Base-by-base conservation (phyloP, 1,140 invertebrate genomes). In the Diorhabda sublineata region DNA sequence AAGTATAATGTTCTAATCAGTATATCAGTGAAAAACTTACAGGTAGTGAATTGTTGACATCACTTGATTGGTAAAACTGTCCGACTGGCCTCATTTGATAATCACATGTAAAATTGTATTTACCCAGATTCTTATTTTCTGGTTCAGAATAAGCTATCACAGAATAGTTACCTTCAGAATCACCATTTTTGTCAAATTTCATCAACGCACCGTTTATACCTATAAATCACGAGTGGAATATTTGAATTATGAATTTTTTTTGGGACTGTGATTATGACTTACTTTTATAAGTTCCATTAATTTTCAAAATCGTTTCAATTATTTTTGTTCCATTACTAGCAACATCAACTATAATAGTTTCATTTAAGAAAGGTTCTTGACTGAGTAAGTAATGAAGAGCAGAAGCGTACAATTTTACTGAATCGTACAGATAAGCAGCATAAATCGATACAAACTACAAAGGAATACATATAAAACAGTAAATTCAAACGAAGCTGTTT, bases 161-260 rank as follows among this genome's bases (percentile, higher is more conserved):
- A 0, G 96, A 97, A 82, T 97, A 99, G 80, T 98, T 98, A 2
- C 97, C 97, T 81, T 98, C 94, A 0, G 96, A 97, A 79, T 98
- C 95, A 11, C 96, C 97, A 76, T 93, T 90, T 72, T 91, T 85
- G 82, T 98, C 96, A 61, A 98, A 87, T 73, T 92, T 91, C 65
- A 97, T 96, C 47, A 88, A 90, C 73, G 94, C 91, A 5, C 96
- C 97, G 52, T 95, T 94, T 57, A 98, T 90, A 88, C 96, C 96
- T 98, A 73, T 5, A 79, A 42, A 58, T 69, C 78, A 66, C 60
- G 11, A 67, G 42, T 62, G 26, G 26, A 26, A 26, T 26, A 26
- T 26, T 26, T 1, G 26, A 26, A 26, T 26, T 26, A 26, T 26
- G 26, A 26, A 26, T 26, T 26, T 26, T 11, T 26, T 26, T 26